These are phyloP conservation scores for Trichechus manatus DNA, from an alignment of 2,113 vertebrate genomes.

Conservation along the genomic window DNA sequence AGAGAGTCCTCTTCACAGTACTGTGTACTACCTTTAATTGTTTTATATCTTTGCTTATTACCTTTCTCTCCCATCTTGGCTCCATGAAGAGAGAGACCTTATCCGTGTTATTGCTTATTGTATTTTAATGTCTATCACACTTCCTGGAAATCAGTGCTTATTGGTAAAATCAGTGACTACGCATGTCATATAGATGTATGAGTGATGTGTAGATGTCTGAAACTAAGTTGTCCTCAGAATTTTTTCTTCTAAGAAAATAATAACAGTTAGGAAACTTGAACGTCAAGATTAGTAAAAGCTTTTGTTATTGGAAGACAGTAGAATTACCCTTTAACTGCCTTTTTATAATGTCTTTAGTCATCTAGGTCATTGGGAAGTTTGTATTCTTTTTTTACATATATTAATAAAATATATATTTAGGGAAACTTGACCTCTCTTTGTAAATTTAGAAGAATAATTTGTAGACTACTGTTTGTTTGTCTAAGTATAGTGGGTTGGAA, in stretches of 20 bases:
- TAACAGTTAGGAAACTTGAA: background rate
- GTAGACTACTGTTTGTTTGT: background rate
- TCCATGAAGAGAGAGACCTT: background rate
- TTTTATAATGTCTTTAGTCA: background rate
- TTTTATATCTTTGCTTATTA: background rate
- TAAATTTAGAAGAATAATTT: constrained; percentile 39
- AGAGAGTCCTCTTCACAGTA: background rate
- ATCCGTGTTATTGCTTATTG: background rate
- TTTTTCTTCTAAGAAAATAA: background rate
- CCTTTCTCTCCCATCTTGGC: background rate
- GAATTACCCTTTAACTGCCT: background rate
- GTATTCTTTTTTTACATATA: background rate
- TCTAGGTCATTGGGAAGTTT: background rate
- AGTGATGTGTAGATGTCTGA: background rate
- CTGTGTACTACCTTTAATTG: background rate
- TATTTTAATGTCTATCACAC: background rate
- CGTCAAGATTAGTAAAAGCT: background rate
- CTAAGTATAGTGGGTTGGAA: constrained; percentile 53
- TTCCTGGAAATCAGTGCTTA: background rate
- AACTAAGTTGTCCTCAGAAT: background rate
- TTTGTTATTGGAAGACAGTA: background rate
- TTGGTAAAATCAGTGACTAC: background rate
- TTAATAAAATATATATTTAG: background rate
- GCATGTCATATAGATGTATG: background rate
- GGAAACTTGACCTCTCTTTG: background rate